Evolutionary conservation across 1,140 invertebrate genomes (phyloP).

Genomic region (Nebria ingens): DNA sequence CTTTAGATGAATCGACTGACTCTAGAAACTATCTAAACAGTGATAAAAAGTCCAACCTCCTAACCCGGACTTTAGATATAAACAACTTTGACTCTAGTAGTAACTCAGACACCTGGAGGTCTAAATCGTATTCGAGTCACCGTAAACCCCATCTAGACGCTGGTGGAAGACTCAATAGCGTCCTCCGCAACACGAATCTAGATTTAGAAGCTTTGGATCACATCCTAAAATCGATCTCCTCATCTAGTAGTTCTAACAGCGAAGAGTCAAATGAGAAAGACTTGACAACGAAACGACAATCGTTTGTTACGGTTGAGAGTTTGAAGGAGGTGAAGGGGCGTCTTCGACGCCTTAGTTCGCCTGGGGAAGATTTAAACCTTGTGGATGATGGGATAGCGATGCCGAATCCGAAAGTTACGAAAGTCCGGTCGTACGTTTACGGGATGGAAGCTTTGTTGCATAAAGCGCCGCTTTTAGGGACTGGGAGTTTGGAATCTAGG

Average conservation of each 20-base stretch:
- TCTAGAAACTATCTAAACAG: conserved; percentile 3
- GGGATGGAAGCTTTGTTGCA: conserved; percentile 33
- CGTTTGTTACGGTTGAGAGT: conserved; percentile 46
- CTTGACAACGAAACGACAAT: conserved; percentile 32
- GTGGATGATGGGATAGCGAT: conserved; percentile 36
- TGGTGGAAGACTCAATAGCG: conserved; percentile 36
- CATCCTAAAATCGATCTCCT: conserved; percentile 34
- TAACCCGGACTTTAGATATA: background rate
- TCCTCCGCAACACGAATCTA: conserved; percentile 37
- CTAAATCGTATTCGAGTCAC: conserved; percentile 37
- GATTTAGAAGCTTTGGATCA: conserved; percentile 38
- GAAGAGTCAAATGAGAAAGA: conserved; percentile 34
- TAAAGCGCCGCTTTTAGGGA: conserved; percentile 34
- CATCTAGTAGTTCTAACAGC: conserved; percentile 20
- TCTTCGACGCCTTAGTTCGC: conserved; percentile 37
- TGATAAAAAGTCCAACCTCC: conserved; percentile 12
- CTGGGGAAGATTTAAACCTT: conserved; percentile 32
- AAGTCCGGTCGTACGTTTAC: conserved; percentile 34
- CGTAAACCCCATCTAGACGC: conserved; percentile 42
- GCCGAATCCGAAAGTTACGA: conserved; percentile 18
- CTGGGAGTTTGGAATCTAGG: conserved; percentile 45
- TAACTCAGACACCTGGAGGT: conserved; percentile 6
- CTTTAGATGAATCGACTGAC: conserved; percentile 30
- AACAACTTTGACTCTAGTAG: no score
- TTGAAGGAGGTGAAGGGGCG: conserved; percentile 44